A percentile compares a stretch with the other conserved stretches of the same genome.
phyloP scores from a whole-genome alignment of 2,888 invertebrate genomes.

The Cheilosia grossa region DNA sequence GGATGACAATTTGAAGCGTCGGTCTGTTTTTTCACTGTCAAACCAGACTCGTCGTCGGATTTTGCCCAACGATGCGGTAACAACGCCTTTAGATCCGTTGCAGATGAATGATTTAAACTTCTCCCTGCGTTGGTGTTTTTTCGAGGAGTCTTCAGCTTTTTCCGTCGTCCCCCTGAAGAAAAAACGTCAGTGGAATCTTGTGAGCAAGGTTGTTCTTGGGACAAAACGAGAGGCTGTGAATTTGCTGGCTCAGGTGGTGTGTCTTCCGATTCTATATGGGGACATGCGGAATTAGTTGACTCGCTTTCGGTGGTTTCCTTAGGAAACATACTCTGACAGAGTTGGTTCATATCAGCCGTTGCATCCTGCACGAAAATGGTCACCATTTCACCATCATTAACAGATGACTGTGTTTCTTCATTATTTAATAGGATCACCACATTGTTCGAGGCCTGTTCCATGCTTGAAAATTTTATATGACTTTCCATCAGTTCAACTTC shows the following conservation, averaged over 20 bases:
- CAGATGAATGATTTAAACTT: neutral
- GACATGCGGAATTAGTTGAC: too few relatives aligned
- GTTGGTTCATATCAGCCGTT: too few relatives aligned
- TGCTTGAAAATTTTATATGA: too few relatives aligned
- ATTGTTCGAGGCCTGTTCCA: too few relatives aligned
- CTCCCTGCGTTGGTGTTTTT: constrained; percentile 18
- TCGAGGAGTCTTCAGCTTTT: constrained; percentile 45
- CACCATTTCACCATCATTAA: too few relatives aligned
- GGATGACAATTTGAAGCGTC: too few relatives aligned
- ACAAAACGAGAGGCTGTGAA: neutral
- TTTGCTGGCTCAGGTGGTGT: neutral
- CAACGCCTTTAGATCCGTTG: neutral
- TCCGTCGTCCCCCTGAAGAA: constrained; percentile 26
- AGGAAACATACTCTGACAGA: too few relatives aligned
- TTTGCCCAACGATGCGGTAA: neutral
- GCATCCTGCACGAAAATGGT: too few relatives aligned
- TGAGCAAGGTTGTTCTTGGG: neutral
- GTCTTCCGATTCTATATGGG: neutral
- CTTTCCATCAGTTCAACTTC: too few relatives aligned
- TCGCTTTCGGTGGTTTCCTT: too few relatives aligned
- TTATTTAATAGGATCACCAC: too few relatives aligned
- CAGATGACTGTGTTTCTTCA: too few relatives aligned
- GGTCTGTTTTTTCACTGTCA: neutral
- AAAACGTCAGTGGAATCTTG: neutral
- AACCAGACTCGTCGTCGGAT: neutral